Evolutionary conservation across 2,888 invertebrate species (phyloP), one percentile per base, ranked within the genome.

Genomic region (Liposcelis brunnea): DNA sequence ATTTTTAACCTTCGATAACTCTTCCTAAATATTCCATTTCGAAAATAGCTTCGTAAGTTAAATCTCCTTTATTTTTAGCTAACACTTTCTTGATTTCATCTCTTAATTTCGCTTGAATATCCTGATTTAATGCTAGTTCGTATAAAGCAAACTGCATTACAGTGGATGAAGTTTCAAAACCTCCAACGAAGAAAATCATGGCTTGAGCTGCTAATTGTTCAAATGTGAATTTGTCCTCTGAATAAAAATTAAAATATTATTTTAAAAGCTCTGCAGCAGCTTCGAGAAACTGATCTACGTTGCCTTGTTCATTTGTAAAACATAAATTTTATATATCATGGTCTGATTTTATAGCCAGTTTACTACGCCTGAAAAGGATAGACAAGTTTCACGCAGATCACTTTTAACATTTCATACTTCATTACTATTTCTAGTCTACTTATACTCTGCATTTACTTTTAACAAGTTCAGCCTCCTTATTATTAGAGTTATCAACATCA

Each of bases 111-210:
- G 61, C 54, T 52, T 68, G 69, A 11, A 68, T 58, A 1, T 58
- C 53, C 26, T 55, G 55, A 52, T 66, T 56, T n/a, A 52, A 44
- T 2, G 68, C 64, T 51, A 70, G 58, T 53, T 66, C 64, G 47
- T 64, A 68, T 2, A 67, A 50, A 2, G 64, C 62, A 47, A 62
- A 66, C 47, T 64, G 63, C 14, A 62, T 61, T 2, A 67, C 62
- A 1, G 68, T 62, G 2, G 69, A 62, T 1, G 68, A 67, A 0
- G 69, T 68, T 52, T 69, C 69, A 49, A 67, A 69, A 7, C 69
- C 69, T 32, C 67, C 70, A 42, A 65, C 46, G 49, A 62, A 65
- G 51, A 67, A 66, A 5, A 65, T 59, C 45, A 58, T 66, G 2
- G 65, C 64, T 51, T 67, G 67, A 1, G 67, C 66, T 0, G 63